Evolutionary conservation across 2,888 invertebrate species (phyloP), one percentile per base, ranked within the genome.

Genomic region (Heteropelma amictum): DNA sequence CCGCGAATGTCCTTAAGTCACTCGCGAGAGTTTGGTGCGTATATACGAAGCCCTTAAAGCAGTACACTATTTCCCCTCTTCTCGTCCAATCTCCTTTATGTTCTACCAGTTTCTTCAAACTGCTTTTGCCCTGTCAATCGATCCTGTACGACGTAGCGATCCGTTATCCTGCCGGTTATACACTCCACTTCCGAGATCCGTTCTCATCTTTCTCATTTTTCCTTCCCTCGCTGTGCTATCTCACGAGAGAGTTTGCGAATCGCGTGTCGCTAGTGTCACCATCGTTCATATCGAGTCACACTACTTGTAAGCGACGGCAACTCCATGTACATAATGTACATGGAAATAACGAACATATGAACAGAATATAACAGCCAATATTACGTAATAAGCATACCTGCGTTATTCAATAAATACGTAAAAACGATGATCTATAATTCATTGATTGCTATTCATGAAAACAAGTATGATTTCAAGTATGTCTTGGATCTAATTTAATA

Each of bases 51-150:
- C 61, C 60, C 64, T 42, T 60, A 65, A 42, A 26, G 72, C 63
- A 67, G 71, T 77, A 77, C 81, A 79, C n/a, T n/a, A n/a, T n/a
- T n/a, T n/a, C n/a, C n/a, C n/a, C n/a, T n/a, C n/a, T n/a, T n/a
- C 82, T 80, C 83, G 83, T 85, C 84, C 85, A 85, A 85, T 85
- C 85, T 85, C 81, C 81, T 85, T 85, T 85, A 85, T 85, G 82
- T 81, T 81, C 82, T 80, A 54, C 80, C 72, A 82, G 82, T 85
- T 85, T 82, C 84, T n/a, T 80, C 81, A 76, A 83, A 83, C 81
- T 81, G 78, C 80, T 69, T 84, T 76, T 78, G 76, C 81, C 82
- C 79, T 81, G 83, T 84, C 84, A 85, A 84, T 85, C 85, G 83
- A 85, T 85, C 76, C 77, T 64, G 64, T 78, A 72, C 80, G 77